These are phyloP conservation scores for Pseudochirops cupreus DNA, from an alignment of 2,797 vertebrate species.

Conservation along the genomic window DNA sequence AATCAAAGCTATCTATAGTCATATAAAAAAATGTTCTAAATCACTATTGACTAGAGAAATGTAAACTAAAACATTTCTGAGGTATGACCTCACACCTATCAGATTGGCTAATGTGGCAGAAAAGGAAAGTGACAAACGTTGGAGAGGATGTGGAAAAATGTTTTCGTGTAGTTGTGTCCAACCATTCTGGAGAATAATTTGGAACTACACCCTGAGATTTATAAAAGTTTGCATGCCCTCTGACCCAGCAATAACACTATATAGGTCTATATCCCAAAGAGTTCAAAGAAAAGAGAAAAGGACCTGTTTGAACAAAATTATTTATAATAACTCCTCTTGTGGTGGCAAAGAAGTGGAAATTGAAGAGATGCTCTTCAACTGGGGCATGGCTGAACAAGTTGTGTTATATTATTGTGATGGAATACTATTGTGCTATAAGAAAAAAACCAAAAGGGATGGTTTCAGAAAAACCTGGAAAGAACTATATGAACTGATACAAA, in stretches of 20 bases:
- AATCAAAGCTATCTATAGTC: neutral
- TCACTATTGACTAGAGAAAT: neutral
- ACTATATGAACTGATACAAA: neutral
- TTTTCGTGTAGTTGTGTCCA: neutral
- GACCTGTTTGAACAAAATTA: neutral
- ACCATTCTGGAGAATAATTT: neutral
- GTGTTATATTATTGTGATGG: neutral
- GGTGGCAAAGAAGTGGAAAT: neutral
- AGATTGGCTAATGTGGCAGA: neutral
- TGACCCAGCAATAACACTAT: neutral
- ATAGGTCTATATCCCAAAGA: neutral
- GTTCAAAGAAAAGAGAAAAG: neutral
- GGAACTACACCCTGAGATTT: neutral
- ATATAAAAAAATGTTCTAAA: neutral
- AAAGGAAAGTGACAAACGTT: neutral
- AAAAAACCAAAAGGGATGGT: neutral
- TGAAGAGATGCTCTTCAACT: neutral
- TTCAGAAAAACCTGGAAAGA: neutral
- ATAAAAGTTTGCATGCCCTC: neutral
- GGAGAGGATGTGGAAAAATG: neutral
- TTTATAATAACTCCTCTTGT: neutral
- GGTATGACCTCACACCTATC: neutral
- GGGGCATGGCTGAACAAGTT: neutral
- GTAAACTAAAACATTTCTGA: neutral
- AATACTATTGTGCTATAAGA: neutral